A percentile compares a stretch with the other conserved stretches of the same genome.
Conservation (phyloP, 2,113 vertebrate genomes). For the Oryzias woworae region DNA sequence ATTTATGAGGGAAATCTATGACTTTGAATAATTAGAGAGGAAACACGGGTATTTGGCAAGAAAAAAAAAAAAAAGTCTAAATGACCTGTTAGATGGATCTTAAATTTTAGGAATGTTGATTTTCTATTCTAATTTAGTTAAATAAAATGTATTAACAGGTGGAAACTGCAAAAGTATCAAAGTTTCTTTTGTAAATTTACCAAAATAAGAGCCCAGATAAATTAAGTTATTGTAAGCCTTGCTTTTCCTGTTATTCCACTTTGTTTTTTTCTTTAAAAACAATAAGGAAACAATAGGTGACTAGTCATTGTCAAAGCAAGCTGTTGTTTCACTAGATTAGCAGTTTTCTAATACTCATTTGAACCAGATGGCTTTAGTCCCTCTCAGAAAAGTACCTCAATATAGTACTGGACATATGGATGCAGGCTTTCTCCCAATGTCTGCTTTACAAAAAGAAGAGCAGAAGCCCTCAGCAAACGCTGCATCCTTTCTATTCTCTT, state of each 20-base stretch:
- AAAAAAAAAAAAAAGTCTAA: too few species aligned
- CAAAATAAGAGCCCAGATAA: neutral
- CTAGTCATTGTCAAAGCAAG: constrained; percentile 1
- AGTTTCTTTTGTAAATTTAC: too few species aligned
- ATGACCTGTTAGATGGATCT: too few species aligned
- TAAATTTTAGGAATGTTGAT: too few species aligned
- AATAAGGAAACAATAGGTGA: constrained; percentile 28
- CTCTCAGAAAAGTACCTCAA: constrained; percentile 23
- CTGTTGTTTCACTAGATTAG: constrained; percentile 28
- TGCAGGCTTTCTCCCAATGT: constrained; percentile 9
- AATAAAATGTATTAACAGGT: too few species aligned
- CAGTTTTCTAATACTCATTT: constrained; percentile 18
- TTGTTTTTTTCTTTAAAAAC: neutral
- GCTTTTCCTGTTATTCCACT: neutral
- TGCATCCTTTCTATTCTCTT: neutral
- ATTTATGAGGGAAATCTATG: too few species aligned
- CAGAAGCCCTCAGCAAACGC: neutral
- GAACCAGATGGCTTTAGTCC: constrained; percentile 22
- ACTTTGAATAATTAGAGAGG: too few species aligned
- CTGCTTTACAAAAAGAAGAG: neutral
- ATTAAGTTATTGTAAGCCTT: too few species aligned
- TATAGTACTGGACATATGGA: constrained; percentile 9
- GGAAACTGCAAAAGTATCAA: too few species aligned
- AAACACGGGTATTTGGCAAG: too few species aligned
- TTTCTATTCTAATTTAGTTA: too few species aligned